Conservation (phyloP, 2,888 invertebrate genomes). For the Neocrepidodera transversa region DNA sequence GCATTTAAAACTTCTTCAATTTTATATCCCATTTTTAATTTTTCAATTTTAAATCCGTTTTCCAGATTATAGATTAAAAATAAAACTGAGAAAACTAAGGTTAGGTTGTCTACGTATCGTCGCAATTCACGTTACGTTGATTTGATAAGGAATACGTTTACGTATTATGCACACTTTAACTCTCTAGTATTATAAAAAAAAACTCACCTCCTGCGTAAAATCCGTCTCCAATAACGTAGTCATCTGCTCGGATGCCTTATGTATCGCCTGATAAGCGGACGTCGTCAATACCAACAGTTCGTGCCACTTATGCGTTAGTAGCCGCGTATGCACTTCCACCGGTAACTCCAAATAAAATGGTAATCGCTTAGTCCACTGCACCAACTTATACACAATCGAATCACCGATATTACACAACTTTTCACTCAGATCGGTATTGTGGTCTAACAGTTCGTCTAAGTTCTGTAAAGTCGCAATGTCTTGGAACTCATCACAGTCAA, state of each 20-base stretch:
- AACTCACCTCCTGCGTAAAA: constrained; percentile 83
- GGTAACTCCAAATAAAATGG: constrained; percentile 97
- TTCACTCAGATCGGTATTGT: constrained; percentile 89
- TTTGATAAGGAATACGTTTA: no score
- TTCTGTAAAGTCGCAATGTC: constrained; percentile 87
- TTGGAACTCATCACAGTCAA: constrained; percentile 96
- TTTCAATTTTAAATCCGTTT: no score
- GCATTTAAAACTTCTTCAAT: no score
- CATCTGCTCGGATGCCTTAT: constrained; percentile 60
- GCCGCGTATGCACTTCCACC: constrained; percentile 92
- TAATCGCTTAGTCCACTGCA: constrained; percentile 98
- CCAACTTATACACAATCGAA: constrained; percentile 97
- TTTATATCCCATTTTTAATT: no score
- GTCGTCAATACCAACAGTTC: constrained; percentile 93
- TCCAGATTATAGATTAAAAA: no score
- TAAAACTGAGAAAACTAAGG: no score
- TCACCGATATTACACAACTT: constrained; percentile 96
- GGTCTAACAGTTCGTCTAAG: constrained; percentile 88
- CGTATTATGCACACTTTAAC: no score
- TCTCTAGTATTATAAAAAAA: no score
- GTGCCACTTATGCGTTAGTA: constrained; percentile 98
- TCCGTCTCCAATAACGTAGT: constrained; percentile 72
- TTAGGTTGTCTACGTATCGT: no score
- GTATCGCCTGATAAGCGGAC: constrained; percentile 92
- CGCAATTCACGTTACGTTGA: no score